phyloP scores from a whole-genome alignment of 2,888 invertebrate genomes.

The Sisyra terminalis region DNA sequence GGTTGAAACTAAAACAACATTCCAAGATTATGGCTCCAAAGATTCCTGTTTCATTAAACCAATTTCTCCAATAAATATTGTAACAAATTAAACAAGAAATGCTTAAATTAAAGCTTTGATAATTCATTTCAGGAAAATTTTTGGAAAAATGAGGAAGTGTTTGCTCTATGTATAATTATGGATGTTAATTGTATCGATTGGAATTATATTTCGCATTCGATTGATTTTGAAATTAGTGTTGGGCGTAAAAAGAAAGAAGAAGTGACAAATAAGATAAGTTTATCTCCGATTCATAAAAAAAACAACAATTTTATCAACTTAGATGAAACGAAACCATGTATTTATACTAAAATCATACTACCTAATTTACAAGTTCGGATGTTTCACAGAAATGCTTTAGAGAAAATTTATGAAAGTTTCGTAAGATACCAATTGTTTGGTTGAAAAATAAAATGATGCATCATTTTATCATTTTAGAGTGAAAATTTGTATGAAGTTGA shows the following conservation, averaged over 20 bases:
- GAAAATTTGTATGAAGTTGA: conserved; percentile 23
- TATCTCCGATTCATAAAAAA: conserved; percentile 17
- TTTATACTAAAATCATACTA: conserved; percentile 40
- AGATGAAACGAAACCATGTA: conserved; percentile 44
- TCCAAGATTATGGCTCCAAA: conserved; percentile 30
- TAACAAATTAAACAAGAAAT: too few relatives aligned
- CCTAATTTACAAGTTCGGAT: conserved; percentile 51
- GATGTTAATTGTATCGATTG: too few relatives aligned
- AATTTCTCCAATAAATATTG: too few relatives aligned
- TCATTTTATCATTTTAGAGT: conserved; percentile 19
- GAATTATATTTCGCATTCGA: too few relatives aligned
- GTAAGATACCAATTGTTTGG: conserved; percentile 34
- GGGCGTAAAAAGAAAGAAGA: too few relatives aligned
- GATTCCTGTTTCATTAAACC: conserved; percentile 26
- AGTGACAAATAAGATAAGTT: too few relatives aligned
- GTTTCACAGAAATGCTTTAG: conserved; percentile 48
- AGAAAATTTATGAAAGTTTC: conserved; percentile 38
- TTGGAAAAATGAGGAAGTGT: too few relatives aligned
- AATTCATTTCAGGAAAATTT: too few relatives aligned
- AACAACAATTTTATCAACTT: conserved; percentile 21
- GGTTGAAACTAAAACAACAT: conserved; percentile 47
- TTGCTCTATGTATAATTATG: too few relatives aligned
- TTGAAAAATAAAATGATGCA: too few relatives aligned
- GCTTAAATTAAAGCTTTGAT: too few relatives aligned
- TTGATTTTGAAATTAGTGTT: too few relatives aligned